These are phyloP conservation scores for Aleiodes leptofemur DNA, from an alignment of 2,888 invertebrate genomes.

Conservation along the genomic window DNA sequence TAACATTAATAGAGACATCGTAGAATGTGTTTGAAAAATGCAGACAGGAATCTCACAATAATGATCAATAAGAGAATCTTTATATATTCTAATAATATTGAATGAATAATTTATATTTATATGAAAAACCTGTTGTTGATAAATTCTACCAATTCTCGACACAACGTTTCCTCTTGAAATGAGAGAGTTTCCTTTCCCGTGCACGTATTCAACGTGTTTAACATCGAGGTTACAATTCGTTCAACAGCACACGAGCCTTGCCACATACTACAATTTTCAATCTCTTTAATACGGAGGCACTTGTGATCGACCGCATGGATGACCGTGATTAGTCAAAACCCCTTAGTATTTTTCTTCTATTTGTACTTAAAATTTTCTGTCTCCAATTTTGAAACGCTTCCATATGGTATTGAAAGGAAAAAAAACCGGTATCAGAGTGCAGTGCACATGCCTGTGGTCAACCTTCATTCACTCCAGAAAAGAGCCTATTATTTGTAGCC, in stretches of 20 bases:
- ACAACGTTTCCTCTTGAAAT: too few relatives aligned
- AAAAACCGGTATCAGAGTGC: not conserved
- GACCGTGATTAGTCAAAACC: not conserved
- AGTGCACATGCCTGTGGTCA: conserved; percentile 1
- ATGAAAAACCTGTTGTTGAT: too few relatives aligned
- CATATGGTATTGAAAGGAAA: not conserved
- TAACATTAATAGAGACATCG: too few relatives aligned
- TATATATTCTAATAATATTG: not conserved
- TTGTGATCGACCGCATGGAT: conserved; percentile 14
- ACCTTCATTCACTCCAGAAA: not conserved
- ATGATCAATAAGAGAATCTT: too few relatives aligned
- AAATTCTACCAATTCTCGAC: too few relatives aligned
- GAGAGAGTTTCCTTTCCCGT: conserved; percentile 18
- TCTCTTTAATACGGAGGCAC: not conserved
- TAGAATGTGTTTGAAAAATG: not conserved
- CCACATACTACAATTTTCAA: conserved; percentile 3
- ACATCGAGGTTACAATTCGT: conserved; percentile 34
- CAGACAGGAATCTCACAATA: too few relatives aligned
- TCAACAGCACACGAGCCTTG: conserved; percentile 22
- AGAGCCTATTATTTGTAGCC: conserved; percentile 11
- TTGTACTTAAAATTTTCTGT: conserved; percentile 1
- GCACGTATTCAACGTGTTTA: conserved; percentile 27
- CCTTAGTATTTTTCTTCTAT: not conserved
- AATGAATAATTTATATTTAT: too few relatives aligned
- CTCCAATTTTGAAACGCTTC: not conserved